Evolutionary conservation across 2,797 vertebrate genomes (phyloP), one percentile per base, ranked within the genome.

Genomic region (Eospalax fontanierii): DNA sequence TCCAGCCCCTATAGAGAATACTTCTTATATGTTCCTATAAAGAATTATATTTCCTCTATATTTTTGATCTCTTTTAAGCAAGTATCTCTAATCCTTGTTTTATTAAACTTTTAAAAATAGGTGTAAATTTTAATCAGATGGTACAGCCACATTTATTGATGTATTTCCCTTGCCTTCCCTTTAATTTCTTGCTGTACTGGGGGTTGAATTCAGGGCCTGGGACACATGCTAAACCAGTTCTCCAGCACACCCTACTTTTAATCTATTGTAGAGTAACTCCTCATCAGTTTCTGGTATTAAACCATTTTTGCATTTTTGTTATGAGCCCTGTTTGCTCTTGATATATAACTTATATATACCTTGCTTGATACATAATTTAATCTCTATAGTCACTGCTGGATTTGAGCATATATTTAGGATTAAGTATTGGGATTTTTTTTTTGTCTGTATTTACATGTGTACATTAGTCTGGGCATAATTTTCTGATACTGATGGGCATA

Each of bases 51-150:
- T 30, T n/a, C 78, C 59, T 93, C 88, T 61, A 9, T 81, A 40
- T 85, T 89, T 73, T 96, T 68, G 8, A 18, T 88, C 8, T 90
- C 65, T 89, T 84, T 76, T 70, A 86, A 82, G 18, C n/a, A 86
- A 89, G 22, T 73, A 68, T 83, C 54, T 61, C 70, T 43, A 89
- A 28, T 78, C 4, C 63, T 87, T 87, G 50, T 50, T 50, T 11
- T 50, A 11, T 50, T 50, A 50, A 59, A 26, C 26, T 85, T 50
- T 54, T 19, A 2, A 61, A 46, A 87, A 88, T 50, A 46, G 30
- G 9, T 54, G 54, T 54, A 61, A 63, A 75, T 91, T 93, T 80
- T 40, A 83, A 81, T 89, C 40, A 43, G 59, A 30, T 92, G 68
- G 26, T 84, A 38, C 61, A 30, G 46, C 26, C 38, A 11, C 28